These are phyloP conservation scores for Apteryx mantelli DNA, from an alignment of 2,113 vertebrate species.

Conservation along the genomic window DNA sequence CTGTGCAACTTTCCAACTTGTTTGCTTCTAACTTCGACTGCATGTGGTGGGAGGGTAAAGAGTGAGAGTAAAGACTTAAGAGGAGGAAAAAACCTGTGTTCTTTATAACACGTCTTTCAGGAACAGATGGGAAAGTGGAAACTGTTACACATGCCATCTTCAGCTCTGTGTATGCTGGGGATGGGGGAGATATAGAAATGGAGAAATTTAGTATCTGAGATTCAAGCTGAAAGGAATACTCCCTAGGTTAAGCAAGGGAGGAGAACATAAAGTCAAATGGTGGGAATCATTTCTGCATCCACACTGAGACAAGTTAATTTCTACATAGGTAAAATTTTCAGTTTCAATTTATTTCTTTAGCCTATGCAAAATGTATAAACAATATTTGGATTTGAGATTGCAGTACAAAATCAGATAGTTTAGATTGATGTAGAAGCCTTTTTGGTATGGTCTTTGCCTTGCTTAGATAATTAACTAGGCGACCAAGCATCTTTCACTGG, in stretches of 20 bases:
- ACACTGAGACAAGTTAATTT: background rate
- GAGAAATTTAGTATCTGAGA: background rate
- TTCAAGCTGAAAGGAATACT: background rate
- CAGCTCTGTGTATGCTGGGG: background rate
- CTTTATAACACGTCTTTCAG: slow-evolving; percentile 1
- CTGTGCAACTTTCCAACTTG: background rate
- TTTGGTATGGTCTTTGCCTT: background rate
- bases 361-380: background rate
- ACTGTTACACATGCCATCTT: slow-evolving; percentile 35
- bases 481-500: background rate
- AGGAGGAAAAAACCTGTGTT: background rate
- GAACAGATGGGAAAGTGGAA: slow-evolving; percentile 49
- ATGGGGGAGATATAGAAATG: background rate
- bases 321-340: background rate
- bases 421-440: background rate
- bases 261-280: background rate
- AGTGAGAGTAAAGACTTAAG: background rate
- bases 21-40: background rate
- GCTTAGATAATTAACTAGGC: background rate
- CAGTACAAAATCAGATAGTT: background rate
- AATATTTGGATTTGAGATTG: background rate
- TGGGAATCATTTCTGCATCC: background rate
- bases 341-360: background rate
- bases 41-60: background rate
- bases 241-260: background rate